A percentile compares a stretch with the other conserved stretches of the same genome.
phyloP scores from a whole-genome alignment of 2,797 vertebrate species.

The Helicolenus hilgendorfi region DNA sequence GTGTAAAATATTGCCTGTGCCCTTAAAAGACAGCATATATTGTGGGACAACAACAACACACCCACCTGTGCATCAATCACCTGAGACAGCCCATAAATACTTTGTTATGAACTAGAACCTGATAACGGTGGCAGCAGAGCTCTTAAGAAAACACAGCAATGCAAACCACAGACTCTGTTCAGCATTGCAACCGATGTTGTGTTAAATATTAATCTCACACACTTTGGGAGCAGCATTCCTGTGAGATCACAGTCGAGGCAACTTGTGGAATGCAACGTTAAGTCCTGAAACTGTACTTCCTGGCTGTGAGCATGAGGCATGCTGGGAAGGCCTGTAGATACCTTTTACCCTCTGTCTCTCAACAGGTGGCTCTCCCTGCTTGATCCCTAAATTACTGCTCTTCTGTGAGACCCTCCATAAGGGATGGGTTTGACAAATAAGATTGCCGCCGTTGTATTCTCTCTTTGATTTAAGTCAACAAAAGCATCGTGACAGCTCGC shows the following conservation, averaged over 20 bases:
- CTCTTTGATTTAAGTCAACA: slow-evolving; percentile 80
- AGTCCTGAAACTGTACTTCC: slow-evolving; percentile 84
- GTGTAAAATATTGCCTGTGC: background rate
- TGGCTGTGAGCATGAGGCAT: slow-evolving; percentile 72
- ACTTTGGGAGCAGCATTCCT: slow-evolving; percentile 83
- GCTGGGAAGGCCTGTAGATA: slow-evolving; percentile 77
- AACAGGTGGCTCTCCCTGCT: slow-evolving; percentile 81
- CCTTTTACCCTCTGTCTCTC: slow-evolving; percentile 79
- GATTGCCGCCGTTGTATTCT: slow-evolving; percentile 62
- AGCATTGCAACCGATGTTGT: slow-evolving; percentile 64
- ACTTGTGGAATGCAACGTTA: slow-evolving; percentile 79
- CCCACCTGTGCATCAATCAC: slow-evolving; percentile 82
- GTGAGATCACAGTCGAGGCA: slow-evolving; percentile 74
- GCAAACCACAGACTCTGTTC: slow-evolving; percentile 56
- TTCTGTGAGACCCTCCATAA: slow-evolving; percentile 77
- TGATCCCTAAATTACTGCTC: slow-evolving; percentile 87
- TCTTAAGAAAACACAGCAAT: slow-evolving; percentile 74
- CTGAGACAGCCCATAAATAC: slow-evolving; percentile 73
- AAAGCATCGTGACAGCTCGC: slow-evolving; percentile 68
- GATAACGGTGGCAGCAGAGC: slow-evolving; percentile 76
- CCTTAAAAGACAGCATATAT: slow-evolving; percentile 5
- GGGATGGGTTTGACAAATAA: slow-evolving; percentile 77
- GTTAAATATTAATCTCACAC: slow-evolving; percentile 89
- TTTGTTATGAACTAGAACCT: slow-evolving; percentile 70
- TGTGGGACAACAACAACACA: slow-evolving; percentile 39